These are phyloP conservation scores for Blomia tropicalis DNA, from an alignment of 2,888 invertebrate genomes.

Conservation along the genomic window DNA sequence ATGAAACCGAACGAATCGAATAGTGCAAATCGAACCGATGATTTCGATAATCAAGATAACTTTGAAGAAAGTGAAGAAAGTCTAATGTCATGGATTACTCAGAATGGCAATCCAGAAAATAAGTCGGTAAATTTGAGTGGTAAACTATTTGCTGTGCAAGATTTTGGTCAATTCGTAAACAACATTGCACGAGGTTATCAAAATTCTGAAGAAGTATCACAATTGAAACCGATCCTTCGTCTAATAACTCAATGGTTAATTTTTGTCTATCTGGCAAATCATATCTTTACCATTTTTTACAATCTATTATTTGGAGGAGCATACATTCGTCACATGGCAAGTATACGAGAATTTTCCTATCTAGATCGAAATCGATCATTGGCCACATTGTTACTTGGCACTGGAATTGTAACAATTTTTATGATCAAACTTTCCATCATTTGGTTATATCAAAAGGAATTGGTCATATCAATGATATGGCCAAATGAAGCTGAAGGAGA, in stretches of 20 bases:
- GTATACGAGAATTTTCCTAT: background rate
- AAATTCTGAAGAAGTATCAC: background rate
- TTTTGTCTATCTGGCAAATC: background rate
- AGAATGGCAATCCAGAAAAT: background rate
- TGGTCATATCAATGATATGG: background rate
- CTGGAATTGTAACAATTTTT: background rate
- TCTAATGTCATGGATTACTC: background rate
- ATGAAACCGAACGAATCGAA: background rate
- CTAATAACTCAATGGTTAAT: slow-evolving; percentile 2
- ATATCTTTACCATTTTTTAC: background rate
- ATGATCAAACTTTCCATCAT: background rate
- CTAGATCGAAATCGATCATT: background rate
- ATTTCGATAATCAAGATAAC: background rate
- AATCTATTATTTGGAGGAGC: slow-evolving; percentile 1
- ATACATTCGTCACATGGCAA: background rate
- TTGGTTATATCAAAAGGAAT: background rate
- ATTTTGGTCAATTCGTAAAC: background rate
- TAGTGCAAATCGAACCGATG: background rate
- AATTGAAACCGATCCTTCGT: slow-evolving; percentile 6
- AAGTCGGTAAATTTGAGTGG: background rate
- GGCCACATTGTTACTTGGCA: background rate
- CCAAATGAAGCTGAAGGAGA: background rate
- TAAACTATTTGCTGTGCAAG: background rate
- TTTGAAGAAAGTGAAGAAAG: too few relatives aligned
- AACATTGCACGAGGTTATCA: background rate